A percentile compares a stretch with the other conserved stretches of the same genome.
These are phyloP conservation scores for Tenebrio molitor DNA, from an alignment of 1,140 invertebrate species.

Conservation along the genomic window DNA sequence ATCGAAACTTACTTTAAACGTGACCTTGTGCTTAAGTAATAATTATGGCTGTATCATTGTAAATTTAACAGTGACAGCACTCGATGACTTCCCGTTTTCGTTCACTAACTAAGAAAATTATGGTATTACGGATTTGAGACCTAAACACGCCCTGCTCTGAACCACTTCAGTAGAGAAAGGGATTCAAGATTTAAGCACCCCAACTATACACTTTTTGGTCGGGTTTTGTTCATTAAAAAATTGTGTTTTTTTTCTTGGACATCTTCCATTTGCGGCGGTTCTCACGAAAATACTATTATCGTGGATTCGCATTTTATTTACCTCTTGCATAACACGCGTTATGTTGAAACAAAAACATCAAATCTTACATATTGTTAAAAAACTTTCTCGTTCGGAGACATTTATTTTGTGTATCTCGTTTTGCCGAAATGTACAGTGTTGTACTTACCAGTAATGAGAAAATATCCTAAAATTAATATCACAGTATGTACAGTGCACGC, in stretches of 20 bases:
- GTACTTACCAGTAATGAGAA: constrained; percentile 58
- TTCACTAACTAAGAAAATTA: neutral
- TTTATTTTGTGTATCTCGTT: constrained; percentile 5
- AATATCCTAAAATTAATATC: constrained; percentile 60
- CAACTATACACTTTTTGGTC: too few relatives aligned
- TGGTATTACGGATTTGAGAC: too few relatives aligned
- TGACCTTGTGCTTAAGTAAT: constrained; percentile 26
- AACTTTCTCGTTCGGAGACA: constrained; percentile 18
- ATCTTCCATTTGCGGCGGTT: too few relatives aligned
- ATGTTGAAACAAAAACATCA: constrained; percentile 36
- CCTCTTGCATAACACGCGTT: constrained; percentile 6
- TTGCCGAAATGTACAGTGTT: neutral
- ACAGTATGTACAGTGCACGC: constrained; percentile 56
- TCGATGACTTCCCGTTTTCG: neutral
- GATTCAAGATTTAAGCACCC: too few relatives aligned
- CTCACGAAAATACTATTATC: too few relatives aligned
- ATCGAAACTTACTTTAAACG: constrained; percentile 24
- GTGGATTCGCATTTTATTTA: constrained; percentile 1
- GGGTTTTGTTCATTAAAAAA: too few relatives aligned
- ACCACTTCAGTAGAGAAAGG: too few relatives aligned
- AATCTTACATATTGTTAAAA: constrained; percentile 28
- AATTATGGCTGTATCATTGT: constrained; percentile 3
- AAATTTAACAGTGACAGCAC: neutral
- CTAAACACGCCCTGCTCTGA: too few relatives aligned
- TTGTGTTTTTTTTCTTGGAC: too few relatives aligned